Base-by-base conservation (phyloP, 92 coral and sea anemone genomes). In the Anthopleura xanthogrammica region DNA sequence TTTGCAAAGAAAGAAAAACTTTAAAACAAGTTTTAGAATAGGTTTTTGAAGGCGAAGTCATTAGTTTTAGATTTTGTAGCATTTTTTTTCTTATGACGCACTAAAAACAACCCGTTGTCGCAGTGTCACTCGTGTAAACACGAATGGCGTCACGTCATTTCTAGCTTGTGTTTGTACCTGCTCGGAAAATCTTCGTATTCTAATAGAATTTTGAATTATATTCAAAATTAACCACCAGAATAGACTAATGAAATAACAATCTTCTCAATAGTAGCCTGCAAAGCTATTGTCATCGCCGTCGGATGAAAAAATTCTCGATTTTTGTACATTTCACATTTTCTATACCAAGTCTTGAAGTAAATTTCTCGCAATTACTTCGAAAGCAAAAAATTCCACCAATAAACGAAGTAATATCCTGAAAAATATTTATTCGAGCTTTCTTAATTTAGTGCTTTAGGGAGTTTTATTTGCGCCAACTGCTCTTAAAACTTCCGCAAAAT, bases 121-220 rank as follows among this genome's bases (percentile, higher is more conserved):
- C 19, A 19, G 74, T 56, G 82, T n/a, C 70, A 29, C 54, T 10
- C 48, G 19, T 68, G 83, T 80, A 66, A 80, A 81, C 84, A 81
- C 14, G 7, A 8, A 29, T 41, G 41, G 17, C 36, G 84, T 81
- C 84, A 81, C 84, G 84, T 76, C 54, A 81, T 41, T 50, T 14
- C 52, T 9, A 81, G 77, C 74, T 29, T 81, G 84, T 81, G 84
- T 81, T 81, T 66, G 75, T 60, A 81, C 29, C 39, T 68, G 56
- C 50, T 81, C 65, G 46, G 10, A 70, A 43, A 48, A 11, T 62
- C 74, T 40, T 22, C 20, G n/a, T 11, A 81, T 41, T 39, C 58
- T 16, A 20, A 11, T 9, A 68, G 24, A 81, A 41, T 81, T 39
- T 81, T 39, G 23, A 19, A 16, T 24, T 50, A 7, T 68, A n/a